These are phyloP conservation scores for Dendrolimus punctatus DNA, from an alignment of 1,140 invertebrate species.

Conservation along the genomic window DNA sequence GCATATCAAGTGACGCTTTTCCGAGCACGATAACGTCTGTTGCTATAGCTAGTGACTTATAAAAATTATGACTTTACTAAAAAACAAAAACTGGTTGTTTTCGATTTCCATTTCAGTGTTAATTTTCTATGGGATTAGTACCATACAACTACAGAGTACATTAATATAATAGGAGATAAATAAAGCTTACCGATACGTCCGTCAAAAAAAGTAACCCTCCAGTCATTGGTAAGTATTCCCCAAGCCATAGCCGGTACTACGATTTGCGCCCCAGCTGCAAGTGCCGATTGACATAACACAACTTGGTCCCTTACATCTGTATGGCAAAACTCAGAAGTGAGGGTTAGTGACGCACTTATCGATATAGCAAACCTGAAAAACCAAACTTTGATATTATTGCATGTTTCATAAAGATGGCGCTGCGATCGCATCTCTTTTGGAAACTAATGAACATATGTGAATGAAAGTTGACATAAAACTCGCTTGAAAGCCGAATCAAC, in stretches of 20 bases:
- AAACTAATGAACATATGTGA: neutral
- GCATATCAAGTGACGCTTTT: no score
- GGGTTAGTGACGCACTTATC: conserved; percentile 31
- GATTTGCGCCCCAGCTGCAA: conserved; percentile 31
- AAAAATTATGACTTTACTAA: no score
- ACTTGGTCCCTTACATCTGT: conserved; percentile 44
- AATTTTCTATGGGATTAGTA: no score
- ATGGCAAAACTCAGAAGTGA: conserved; percentile 52
- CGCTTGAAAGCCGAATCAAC: no score
- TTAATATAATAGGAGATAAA: neutral
- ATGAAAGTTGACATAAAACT: no score
- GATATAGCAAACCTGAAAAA: conserved; percentile 38
- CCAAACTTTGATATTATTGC: neutral
- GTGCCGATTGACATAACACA: conserved; percentile 41
- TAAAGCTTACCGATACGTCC: conserved; percentile 35
- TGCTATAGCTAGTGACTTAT: no score
- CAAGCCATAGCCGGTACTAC: conserved; percentile 36
- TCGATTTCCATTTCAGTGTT: no score
- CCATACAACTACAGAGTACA: no score
- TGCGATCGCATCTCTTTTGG: neutral
- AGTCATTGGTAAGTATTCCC: conserved; percentile 41
- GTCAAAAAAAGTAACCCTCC: conserved; percentile 32
- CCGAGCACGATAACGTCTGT: no score
- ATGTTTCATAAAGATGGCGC: no score
- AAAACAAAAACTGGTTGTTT: no score